Conservation (phyloP, 2,888 invertebrate species). For the Acanthosoma haemorrhoidale region DNA sequence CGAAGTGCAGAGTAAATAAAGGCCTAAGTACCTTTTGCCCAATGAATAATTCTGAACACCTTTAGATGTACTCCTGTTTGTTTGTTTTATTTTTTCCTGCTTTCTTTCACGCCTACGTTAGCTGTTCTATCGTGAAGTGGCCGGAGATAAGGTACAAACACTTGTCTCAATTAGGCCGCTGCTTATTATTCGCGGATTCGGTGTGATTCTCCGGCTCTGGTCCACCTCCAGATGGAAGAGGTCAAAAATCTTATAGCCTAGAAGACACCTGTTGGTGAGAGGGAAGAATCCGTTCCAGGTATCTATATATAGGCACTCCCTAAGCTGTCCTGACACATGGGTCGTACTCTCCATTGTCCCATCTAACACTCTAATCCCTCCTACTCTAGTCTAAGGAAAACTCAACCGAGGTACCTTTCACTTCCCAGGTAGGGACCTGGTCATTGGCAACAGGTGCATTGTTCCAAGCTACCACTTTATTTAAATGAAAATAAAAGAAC, state of each 20-base stretch:
- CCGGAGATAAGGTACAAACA: too few relatives aligned
- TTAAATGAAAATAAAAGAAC: too few relatives aligned
- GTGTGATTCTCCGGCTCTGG: neutral
- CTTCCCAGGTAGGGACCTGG: neutral
- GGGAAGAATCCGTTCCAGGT: neutral
- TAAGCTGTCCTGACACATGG: neutral
- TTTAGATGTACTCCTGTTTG: too few relatives aligned
- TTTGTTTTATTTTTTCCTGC: neutral
- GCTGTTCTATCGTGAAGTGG: neutral
- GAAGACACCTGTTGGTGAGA: slow-evolving; percentile 6
- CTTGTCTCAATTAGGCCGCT: neutral
- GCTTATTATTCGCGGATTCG: neutral
- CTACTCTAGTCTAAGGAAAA: neutral
- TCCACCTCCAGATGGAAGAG: neutral
- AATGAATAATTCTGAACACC: slow-evolving; percentile 1
- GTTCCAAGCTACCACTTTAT: too few relatives aligned
- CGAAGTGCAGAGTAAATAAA: neutral
- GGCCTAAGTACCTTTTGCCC: neutral
- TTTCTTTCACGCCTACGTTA: neutral
- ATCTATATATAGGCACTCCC: neutral
- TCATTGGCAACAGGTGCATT: too few relatives aligned
- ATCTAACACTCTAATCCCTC: neutral
- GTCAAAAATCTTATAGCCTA: neutral
- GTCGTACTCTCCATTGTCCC: neutral
- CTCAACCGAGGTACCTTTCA: neutral